Conservation (phyloP, 2,113 vertebrate species). For the Crotalus viridis region DNA sequence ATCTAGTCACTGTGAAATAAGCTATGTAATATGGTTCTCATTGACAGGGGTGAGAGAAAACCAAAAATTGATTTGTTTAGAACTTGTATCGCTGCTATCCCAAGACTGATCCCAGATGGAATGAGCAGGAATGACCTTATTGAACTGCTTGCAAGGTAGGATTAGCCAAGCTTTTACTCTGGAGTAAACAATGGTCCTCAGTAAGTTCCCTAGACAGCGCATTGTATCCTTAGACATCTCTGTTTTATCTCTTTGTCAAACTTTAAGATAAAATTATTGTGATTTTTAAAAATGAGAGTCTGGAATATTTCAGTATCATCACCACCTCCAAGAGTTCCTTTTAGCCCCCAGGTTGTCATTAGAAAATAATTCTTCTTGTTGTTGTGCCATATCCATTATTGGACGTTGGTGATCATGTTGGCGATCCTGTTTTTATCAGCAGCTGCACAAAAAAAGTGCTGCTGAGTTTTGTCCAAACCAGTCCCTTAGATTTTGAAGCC, state of each 20-base stretch:
- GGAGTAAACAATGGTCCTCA: background rate
- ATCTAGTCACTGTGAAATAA: background rate
- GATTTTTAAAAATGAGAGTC: background rate
- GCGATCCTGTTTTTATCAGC: too few relatives aligned
- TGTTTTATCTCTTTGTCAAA: background rate
- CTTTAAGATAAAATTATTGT: background rate
- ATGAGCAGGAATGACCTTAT: conserved; percentile 98
- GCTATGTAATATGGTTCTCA: conserved; percentile 31
- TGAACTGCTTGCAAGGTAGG: conserved; percentile 94
- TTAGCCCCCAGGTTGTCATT: background rate
- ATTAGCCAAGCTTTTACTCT: background rate
- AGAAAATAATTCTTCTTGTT: background rate
- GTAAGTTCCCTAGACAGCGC: background rate
- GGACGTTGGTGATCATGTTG: too few relatives aligned
- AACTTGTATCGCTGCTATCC: conserved; percentile 97
- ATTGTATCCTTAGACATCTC: background rate
- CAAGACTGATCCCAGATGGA: conserved; percentile 95
- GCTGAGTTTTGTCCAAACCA: too few relatives aligned
- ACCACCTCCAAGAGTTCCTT: background rate
- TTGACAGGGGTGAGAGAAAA: conserved; percentile 91
- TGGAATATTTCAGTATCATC: background rate
- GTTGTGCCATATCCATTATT: too few relatives aligned
- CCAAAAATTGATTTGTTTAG: conserved; percentile 99
- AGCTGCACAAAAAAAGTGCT: too few relatives aligned
- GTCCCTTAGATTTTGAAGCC: too few relatives aligned